phyloP scores from a whole-genome alignment of 2,113 vertebrate genomes.

The Pyrgilauda ruficollis region DNA sequence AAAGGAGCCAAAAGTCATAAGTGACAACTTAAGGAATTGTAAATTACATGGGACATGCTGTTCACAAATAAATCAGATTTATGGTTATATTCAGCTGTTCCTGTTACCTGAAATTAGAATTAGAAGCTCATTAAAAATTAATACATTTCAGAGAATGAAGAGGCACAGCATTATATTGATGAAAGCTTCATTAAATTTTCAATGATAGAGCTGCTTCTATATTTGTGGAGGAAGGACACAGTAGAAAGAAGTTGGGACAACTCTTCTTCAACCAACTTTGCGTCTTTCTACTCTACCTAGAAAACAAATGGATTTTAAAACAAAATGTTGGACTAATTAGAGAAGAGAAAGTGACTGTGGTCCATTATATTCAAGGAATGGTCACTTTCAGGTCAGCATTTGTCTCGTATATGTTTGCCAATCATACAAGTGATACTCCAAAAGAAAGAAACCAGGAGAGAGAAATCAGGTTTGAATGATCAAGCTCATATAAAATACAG shows the following conservation, averaged over 20 bases:
- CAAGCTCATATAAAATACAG: not conserved
- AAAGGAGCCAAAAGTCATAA: slow-evolving; percentile 4
- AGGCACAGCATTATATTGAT: slow-evolving; percentile 72
- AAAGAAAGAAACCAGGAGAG: not conserved
- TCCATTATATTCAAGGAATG: not conserved
- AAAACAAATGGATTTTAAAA: not conserved
- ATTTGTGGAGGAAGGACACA: slow-evolving; percentile 38
- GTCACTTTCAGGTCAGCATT: not conserved
- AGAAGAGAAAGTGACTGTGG: not conserved
- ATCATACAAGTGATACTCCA: not conserved
- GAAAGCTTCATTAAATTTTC: slow-evolving; percentile 79
- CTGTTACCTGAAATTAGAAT: slow-evolving; percentile 73
- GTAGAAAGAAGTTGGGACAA: slow-evolving; percentile 2
- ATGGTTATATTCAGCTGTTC: slow-evolving; percentile 57
- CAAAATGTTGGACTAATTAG: not conserved
- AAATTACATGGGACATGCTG: not conserved
- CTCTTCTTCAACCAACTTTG: slow-evolving; percentile 50
- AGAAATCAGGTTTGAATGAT: not conserved
- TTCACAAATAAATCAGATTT: slow-evolving; percentile 61
- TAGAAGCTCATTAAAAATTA: slow-evolving; percentile 77
- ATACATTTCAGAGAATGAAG: slow-evolving; percentile 62
- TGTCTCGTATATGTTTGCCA: not conserved
- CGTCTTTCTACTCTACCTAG: not conserved
- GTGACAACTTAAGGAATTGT: not conserved
- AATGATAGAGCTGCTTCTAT: slow-evolving; percentile 65